phyloP scores from a whole-genome alignment of 2,797 vertebrate genomes.

The Spheniscus humboldti region DNA sequence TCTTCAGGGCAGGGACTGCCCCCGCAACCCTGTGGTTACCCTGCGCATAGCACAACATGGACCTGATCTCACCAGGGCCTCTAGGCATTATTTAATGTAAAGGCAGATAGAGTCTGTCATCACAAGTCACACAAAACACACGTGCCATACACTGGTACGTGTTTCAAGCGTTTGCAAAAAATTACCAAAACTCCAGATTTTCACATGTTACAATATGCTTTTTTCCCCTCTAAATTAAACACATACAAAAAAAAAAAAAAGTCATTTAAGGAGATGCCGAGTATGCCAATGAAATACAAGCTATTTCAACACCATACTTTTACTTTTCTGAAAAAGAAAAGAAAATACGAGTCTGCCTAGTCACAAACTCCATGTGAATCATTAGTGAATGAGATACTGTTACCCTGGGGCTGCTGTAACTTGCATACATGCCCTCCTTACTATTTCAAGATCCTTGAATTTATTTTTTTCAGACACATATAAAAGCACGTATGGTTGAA shows the following conservation, averaged over 20 bases:
- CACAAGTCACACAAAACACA: not conserved
- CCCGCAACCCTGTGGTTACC: not conserved
- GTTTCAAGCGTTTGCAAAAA: not conserved
- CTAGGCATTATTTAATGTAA: not conserved
- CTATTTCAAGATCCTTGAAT: constrained; percentile 51
- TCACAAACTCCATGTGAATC: constrained; percentile 40
- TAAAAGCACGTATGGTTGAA: constrained; percentile 54
- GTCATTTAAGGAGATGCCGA: not conserved
- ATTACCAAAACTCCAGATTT: not conserved
- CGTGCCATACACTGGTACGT: not conserved
- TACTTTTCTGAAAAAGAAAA: not conserved
- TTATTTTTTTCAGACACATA: constrained; percentile 45
- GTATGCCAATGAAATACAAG: not conserved
- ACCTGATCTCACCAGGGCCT: not conserved
- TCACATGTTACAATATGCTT: not conserved
- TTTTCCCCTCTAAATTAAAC: not conserved
- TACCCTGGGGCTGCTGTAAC: constrained; percentile 32
- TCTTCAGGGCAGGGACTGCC: not conserved
- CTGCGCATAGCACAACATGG: not conserved
- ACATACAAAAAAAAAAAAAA: not conserved
- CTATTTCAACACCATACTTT: not conserved
- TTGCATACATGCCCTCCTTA: constrained; percentile 29
- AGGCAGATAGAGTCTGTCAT: not conserved
- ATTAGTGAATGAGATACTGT: constrained; percentile 27
- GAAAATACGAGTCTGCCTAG: constrained; percentile 6